A percentile compares a stretch with the other conserved stretches of the same genome.
These are phyloP conservation scores for Portevinia maculata DNA, from an alignment of 2,888 invertebrate species.

Conservation along the genomic window DNA sequence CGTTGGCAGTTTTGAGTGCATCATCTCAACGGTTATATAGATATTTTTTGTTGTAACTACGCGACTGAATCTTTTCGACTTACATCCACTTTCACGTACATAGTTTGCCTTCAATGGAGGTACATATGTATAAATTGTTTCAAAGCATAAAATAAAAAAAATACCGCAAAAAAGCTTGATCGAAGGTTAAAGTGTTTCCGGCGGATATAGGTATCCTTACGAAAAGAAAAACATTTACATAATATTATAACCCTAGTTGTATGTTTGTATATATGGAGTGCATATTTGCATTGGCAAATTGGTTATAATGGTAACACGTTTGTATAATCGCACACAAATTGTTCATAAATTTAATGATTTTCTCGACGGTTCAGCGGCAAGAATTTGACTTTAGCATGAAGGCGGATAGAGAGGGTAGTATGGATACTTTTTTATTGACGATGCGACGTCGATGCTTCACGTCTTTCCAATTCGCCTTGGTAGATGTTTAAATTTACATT, in stretches of 20 bases:
- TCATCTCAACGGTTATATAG: too few species aligned
- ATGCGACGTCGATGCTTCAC: neutral
- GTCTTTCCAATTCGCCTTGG: neutral
- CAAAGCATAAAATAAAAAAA: slow-evolving; percentile 1
- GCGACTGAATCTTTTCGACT: slow-evolving; percentile 31
- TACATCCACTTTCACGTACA: slow-evolving; percentile 11
- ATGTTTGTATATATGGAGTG: slow-evolving; percentile 11
- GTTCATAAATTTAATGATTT: slow-evolving; percentile 51
- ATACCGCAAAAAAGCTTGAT: slow-evolving; percentile 9
- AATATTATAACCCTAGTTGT: neutral
- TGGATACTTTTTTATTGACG: slow-evolving; percentile 2
- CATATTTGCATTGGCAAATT: slow-evolving; percentile 56
- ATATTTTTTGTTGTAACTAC: too few species aligned
- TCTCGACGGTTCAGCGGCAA: neutral
- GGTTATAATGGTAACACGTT: slow-evolving; percentile 52
- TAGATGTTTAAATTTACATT: too few species aligned
- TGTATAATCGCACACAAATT: slow-evolving; percentile 53
- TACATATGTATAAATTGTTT: slow-evolving; percentile 33
- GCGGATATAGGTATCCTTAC: neutral
- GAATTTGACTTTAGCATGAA: slow-evolving; percentile 17
- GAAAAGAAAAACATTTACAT: neutral
- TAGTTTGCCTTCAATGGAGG: slow-evolving; percentile 45
- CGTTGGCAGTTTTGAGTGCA: too few species aligned
- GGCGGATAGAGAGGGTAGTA: neutral
- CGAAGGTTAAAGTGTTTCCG: slow-evolving; percentile 48